These are phyloP conservation scores for Melieria picta DNA, from an alignment of 2,888 invertebrate genomes.

Conservation along the genomic window DNA sequence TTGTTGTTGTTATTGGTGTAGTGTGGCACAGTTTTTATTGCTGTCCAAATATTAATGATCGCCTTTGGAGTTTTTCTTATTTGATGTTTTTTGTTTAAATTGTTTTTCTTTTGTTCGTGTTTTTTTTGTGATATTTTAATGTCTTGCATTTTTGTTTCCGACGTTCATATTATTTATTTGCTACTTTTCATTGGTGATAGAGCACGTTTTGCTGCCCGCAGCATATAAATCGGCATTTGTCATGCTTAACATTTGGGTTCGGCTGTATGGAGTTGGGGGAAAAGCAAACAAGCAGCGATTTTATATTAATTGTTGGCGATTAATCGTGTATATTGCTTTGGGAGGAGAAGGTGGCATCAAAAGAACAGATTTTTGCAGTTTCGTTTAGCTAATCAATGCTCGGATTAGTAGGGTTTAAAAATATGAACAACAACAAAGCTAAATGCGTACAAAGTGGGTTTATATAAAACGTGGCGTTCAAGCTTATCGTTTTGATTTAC, in stretches of 20 bases:
- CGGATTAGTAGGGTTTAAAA: no score
- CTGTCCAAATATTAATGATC: conserved; percentile 11
- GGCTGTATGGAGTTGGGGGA: conserved; percentile 6
- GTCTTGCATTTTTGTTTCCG: not conserved
- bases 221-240: conserved; percentile 31
- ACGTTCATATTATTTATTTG: not conserved
- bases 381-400: no score
- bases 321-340: conserved; percentile 36
- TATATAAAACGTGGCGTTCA: no score
- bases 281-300: conserved; percentile 17
- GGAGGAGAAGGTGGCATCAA: not conserved
- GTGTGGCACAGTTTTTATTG: not conserved
- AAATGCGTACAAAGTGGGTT: no score
- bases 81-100: not conserved
- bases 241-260: conserved; percentile 21
- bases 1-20: no score
- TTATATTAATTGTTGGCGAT: conserved; percentile 43
- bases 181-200: not conserved
- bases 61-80: not conserved
- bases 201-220: not conserved
- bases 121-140: not conserved
- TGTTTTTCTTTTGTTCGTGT: not conserved
- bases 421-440: no score
- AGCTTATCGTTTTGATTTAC: no score
- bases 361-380: no score